A percentile compares a stretch with the other conserved stretches of the same genome.
These are phyloP conservation scores for Diplolepis rosae DNA, from an alignment of 2,888 invertebrate species.

Conservation along the genomic window DNA sequence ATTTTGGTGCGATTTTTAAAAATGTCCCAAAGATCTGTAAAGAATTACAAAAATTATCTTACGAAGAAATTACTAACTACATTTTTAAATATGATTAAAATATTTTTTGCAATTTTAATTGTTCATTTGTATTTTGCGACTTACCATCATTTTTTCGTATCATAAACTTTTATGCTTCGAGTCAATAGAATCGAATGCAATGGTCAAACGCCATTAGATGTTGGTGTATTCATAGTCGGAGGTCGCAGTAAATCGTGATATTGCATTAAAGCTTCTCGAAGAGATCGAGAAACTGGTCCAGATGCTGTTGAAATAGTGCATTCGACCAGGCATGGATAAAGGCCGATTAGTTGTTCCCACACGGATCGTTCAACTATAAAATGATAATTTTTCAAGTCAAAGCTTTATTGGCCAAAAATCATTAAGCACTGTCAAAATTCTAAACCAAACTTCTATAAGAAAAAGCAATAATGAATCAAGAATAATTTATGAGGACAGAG, in stretches of 20 bases:
- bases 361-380: slow-evolving; percentile 88
- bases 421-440: slow-evolving; percentile 2
- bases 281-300: slow-evolving; percentile 85
- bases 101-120: too few relatives aligned
- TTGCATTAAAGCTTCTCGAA: slow-evolving; percentile 90
- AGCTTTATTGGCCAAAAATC: slow-evolving; percentile 35
- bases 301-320: slow-evolving; percentile 86
- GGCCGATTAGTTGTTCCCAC: slow-evolving; percentile 93
- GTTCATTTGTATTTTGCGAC: too few relatives aligned
- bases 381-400: slow-evolving; percentile 21
- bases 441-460: too few relatives aligned
- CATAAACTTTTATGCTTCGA: slow-evolving; percentile 41
- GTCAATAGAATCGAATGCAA: slow-evolving; percentile 55
- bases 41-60: too few relatives aligned
- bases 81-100: too few relatives aligned
- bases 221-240: slow-evolving; percentile 71
- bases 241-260: slow-evolving; percentile 88
- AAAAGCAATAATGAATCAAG: too few relatives aligned
- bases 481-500: too few relatives aligned
- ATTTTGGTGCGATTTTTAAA: too few relatives aligned
- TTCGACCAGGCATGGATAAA: slow-evolving; percentile 93
- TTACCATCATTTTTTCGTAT: slow-evolving; percentile 39
- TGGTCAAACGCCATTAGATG: slow-evolving; percentile 70
- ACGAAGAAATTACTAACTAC: too few relatives aligned
- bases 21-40: too few relatives aligned